These are phyloP conservation scores for Bombus terrestris DNA, from an alignment of 1,140 invertebrate genomes.

Conservation along the genomic window DNA sequence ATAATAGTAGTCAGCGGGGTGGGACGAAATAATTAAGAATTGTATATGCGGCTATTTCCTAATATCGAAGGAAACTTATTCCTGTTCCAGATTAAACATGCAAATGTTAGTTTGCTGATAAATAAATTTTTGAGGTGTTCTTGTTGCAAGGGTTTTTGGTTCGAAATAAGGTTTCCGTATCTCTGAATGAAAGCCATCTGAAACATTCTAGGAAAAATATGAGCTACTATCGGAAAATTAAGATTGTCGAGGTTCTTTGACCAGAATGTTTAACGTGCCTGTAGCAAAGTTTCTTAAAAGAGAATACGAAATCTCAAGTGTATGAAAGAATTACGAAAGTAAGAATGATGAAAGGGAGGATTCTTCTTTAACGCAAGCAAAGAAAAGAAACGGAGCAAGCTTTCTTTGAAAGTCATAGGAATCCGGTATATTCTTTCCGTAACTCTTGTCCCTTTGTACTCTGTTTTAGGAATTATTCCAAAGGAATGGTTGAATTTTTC, in stretches of 20 bases:
- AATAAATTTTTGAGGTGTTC: too few relatives aligned
- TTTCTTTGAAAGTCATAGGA: not conserved
- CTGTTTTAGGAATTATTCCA: not conserved
- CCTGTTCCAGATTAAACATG: too few relatives aligned
- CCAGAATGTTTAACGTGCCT: too few relatives aligned
- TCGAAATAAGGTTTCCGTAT: too few relatives aligned
- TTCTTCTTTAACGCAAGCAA: not conserved
- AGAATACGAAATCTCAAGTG: not conserved
- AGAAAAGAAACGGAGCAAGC: not conserved
- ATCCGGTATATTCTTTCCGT: not conserved
- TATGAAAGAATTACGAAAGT: conserved; percentile 7
- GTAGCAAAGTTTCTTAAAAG: not conserved
- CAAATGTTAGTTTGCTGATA: too few relatives aligned
- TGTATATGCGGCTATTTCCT: too few relatives aligned
- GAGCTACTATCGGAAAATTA: too few relatives aligned
- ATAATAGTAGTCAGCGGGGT: not conserved
- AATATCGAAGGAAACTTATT: too few relatives aligned
- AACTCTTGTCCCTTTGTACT: not conserved
- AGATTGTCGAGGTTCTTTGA: too few relatives aligned
- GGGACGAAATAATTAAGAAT: not conserved
- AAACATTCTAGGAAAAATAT: too few relatives aligned
- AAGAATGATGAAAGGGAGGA: conserved; percentile 1
- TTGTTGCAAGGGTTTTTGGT: too few relatives aligned
- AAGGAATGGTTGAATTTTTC: not conserved
- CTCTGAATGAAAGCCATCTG: too few relatives aligned